phyloP scores from a whole-genome alignment of 2,888 invertebrate genomes.

The Parnassius apollo region DNA sequence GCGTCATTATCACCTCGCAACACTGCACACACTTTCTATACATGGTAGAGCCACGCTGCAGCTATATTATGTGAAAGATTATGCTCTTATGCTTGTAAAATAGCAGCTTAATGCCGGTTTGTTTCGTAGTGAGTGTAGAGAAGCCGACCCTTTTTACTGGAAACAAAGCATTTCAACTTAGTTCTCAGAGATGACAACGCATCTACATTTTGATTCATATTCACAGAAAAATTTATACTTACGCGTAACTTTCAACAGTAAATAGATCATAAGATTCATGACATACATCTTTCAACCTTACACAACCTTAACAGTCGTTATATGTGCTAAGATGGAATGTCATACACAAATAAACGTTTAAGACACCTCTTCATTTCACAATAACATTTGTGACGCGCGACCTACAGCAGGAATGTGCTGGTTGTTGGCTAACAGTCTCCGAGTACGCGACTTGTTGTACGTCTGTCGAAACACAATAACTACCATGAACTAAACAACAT shows the following conservation, averaged over 20 bases:
- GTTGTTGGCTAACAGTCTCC: slow-evolving; percentile 16
- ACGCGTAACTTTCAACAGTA: slow-evolving; percentile 6
- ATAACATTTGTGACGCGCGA: slow-evolving; percentile 18
- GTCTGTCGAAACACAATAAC: too few species aligned
- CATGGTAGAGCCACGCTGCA: too few species aligned
- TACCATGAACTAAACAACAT: too few species aligned
- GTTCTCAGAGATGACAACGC: too few species aligned
- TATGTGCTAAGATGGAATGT: background rate
- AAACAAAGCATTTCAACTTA: too few species aligned
- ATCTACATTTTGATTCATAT: too few species aligned
- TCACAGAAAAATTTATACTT: too few species aligned
- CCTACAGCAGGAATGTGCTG: slow-evolving; percentile 7
- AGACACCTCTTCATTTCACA: slow-evolving; percentile 16
- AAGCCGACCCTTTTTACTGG: too few species aligned
- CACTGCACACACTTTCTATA: background rate
- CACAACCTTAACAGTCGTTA: background rate
- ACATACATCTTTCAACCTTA: background rate
- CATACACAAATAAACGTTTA: background rate
- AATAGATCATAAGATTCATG: background rate
- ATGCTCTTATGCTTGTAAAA: too few species aligned
- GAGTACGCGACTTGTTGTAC: slow-evolving; percentile 9
- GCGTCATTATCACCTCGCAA: slow-evolving; percentile 12
- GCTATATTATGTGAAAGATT: too few species aligned
- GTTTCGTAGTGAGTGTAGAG: too few species aligned
- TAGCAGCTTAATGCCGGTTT: too few species aligned